Evolutionary conservation across 2,797 vertebrate species (phyloP), one percentile per base, ranked within the genome.

Genomic region (Columba guinea): DNA sequence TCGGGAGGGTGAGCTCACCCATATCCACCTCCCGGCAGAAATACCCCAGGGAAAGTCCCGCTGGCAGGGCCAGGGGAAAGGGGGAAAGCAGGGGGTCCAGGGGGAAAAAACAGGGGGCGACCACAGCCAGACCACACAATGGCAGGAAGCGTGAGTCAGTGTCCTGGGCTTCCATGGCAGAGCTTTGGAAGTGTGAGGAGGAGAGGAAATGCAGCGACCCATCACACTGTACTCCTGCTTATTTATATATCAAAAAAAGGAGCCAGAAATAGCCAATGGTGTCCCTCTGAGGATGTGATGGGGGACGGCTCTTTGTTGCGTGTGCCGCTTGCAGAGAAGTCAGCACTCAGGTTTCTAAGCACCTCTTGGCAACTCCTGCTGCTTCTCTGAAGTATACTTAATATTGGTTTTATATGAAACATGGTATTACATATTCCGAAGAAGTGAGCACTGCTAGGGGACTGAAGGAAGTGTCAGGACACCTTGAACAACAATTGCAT

Each of bases 231-330:
- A 24, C 26, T 11, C 27, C n/a, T n/a, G 44, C 30, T 37, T 8
- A 10, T 35, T 48, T 28, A 8, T 14, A 44, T 22, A 5, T 20
- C 23, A 2, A 10, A 32, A 44, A 44, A 60, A 48, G 20, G 68
- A 70, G 46, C 5, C 27, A 60, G 71, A 37, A 60, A 14, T 9
- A 81, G 44, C 53, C 28, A 5, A 11, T 2, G 5, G 23, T 24
- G 26, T 67, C n/a, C 27, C 53, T 27, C 37, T 20, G 49, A 71
- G 21, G 35, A 4, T 6, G 35, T 8, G 41, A 27, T 5, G 21
- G 20, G n/a, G 32, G 35, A 35, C 0, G 1, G 6, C 17, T 20
- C 17, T 51, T 60, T 2, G 1, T 41, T 44, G 9, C 0, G 10
- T 0, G 1, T 58, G 23, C 30, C 60, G 8, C 16, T 11, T 37